Percentiles rank a stretch among this genome's conserved stretches.
Conservation (phyloP, 2,888 invertebrate species). For the Cephus pulcher region DNA sequence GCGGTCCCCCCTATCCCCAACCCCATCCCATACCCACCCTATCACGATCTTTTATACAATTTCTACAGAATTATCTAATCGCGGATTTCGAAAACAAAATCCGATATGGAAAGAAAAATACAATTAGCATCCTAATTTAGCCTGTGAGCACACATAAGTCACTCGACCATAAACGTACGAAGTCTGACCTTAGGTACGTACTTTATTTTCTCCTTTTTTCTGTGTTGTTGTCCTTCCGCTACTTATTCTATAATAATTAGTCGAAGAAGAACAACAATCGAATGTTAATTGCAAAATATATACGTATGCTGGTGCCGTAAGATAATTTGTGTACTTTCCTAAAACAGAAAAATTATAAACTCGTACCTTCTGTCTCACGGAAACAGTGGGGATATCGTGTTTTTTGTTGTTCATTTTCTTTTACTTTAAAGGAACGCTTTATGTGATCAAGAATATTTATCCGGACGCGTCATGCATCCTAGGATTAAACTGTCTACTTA, state of each 20-base stretch:
- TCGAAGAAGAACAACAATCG: neutral
- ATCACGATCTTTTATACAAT: neutral
- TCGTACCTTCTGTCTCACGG: constrained; percentile 13
- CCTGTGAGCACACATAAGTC: neutral
- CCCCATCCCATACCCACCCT: neutral
- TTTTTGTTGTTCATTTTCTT: neutral
- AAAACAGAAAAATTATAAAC: constrained; percentile 20
- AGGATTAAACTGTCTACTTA: neutral
- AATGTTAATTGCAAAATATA: neutral
- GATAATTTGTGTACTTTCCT: constrained; percentile 10
- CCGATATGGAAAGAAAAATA: neutral
- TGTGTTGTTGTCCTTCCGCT: neutral
- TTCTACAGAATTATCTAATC: neutral
- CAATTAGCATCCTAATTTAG: neutral
- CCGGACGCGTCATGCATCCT: neutral
- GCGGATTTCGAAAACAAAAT: neutral
- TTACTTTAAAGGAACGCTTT: neutral
- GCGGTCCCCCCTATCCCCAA: neutral
- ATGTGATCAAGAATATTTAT: neutral
- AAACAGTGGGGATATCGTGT: constrained; percentile 4
- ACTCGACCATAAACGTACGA: neutral
- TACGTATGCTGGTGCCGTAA: neutral
- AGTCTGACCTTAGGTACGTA: neutral
- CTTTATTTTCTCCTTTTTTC: neutral
- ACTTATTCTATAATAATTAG: neutral